Conservation (phyloP, 2,797 vertebrate genomes). For the Diplodus puntazzo region DNA sequence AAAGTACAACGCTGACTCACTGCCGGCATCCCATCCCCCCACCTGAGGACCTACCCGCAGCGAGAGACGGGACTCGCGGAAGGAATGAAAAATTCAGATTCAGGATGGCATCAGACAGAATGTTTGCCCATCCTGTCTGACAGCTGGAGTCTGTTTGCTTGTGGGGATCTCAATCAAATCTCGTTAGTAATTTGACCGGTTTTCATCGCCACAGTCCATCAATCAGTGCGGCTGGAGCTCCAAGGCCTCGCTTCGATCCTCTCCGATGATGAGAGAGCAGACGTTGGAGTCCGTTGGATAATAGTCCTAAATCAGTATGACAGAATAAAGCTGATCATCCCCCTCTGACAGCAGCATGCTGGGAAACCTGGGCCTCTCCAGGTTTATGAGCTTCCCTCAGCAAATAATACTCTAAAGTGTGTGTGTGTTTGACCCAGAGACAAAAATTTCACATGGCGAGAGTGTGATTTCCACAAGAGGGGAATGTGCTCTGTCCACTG, state of each 20-base stretch:
- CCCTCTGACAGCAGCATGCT: background rate
- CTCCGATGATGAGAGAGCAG: constrained; percentile 44
- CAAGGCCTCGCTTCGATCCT: constrained; percentile 61
- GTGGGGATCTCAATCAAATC: constrained; percentile 50
- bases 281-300: constrained; percentile 41
- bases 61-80: background rate
- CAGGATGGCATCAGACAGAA: constrained; percentile 12
- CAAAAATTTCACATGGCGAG: constrained; percentile 30
- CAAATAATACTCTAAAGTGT: constrained; percentile 32
- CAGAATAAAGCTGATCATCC: constrained; percentile 35
- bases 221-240: constrained; percentile 35
- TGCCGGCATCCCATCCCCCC: constrained; percentile 32
- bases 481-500: constrained; percentile 7
- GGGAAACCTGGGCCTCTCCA: constrained; percentile 13
- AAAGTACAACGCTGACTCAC: constrained; percentile 68
- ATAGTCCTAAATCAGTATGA: constrained; percentile 56
- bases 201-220: constrained; percentile 49
- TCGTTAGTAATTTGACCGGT: constrained; percentile 63
- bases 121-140: constrained; percentile 27
- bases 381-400: constrained; percentile 26
- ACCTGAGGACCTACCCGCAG: constrained; percentile 42
- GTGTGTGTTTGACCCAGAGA: constrained; percentile 31
- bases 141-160: constrained; percentile 39
- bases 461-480: constrained; percentile 22
- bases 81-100: background rate